Base-by-base conservation (phyloP, 1,140 invertebrate species). In the Amyelois transitella region DNA sequence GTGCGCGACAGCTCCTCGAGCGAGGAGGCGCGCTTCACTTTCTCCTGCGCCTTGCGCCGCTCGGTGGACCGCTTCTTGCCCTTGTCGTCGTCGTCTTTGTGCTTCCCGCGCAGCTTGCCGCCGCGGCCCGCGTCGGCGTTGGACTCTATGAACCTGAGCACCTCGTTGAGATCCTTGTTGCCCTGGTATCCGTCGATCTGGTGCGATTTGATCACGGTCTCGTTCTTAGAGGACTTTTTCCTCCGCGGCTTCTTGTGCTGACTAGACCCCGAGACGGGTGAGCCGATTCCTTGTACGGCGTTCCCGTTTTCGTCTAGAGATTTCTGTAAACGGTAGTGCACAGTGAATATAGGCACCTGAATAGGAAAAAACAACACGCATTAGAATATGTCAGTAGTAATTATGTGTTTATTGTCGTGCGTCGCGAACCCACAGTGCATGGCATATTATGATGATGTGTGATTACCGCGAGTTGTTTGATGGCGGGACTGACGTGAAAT, bases 1-100 rank as follows among this genome's bases (percentile, higher is more conserved):
- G 91, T 92, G 51, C 91, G 91, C 1, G 92, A 93, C 57, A 94
- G 91, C 79, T 94, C 93, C 77, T 94, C 93, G 25, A 94, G 75
- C 8, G 92, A 93, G 65, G 92, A 91, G 38, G 92, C 91, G 60
- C 92, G 92, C 72, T 93, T 91, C 32, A 91, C 21, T 77, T 88
- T 68, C 81, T 85, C 72, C 64, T 86, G 84, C 63, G 88, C 84
- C 67, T 89, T 89, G 55, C 86, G 77, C 1, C 86, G 75, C 62
- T 89, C 86, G 38, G 76, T 71, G 60, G 86, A 86, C 10, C 86
- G 72, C 58, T 88, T 88, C 70, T 89, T 89, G 62, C 58, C 66
- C 66, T 87, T 83, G 63, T 88, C 86, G 65, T 86, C 75, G 66
- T 83, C 75, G 69, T 83, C 75, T 62, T 82, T 82, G 60, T 86